Percentiles rank a stretch among this genome's conserved stretches.
phyloP scores from a whole-genome alignment of 2,888 invertebrate species.

The Ectemnius lituratus region DNA sequence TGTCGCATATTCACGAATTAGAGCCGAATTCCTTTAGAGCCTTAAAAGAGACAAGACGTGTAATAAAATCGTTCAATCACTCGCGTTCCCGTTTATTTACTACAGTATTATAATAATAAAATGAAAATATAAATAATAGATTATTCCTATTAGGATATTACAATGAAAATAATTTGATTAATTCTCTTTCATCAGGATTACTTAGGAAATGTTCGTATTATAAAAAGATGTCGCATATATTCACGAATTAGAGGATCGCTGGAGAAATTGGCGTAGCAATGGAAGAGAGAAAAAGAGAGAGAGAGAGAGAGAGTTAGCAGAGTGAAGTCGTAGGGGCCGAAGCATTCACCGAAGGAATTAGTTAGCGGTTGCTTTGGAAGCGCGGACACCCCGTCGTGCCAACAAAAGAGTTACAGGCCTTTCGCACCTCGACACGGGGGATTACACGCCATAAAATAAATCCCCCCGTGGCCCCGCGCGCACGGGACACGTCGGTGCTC shows the following conservation, averaged over 20 bases:
- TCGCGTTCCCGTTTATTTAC: too few species aligned
- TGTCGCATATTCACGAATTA: constrained; percentile 16
- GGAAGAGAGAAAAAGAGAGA: neutral
- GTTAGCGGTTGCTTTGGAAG: constrained; percentile 72
- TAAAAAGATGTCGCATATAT: constrained; percentile 13
- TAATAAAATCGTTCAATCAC: too few species aligned
- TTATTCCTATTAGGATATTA: too few species aligned
- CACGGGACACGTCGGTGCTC: constrained; percentile 38
- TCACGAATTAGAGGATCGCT: constrained; percentile 21
- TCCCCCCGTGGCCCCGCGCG: constrained; percentile 56
- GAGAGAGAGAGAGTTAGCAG: neutral
- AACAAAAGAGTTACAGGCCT: constrained; percentile 75
- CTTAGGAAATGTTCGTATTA: neutral
- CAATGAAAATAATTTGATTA: too few species aligned
- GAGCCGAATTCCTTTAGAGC: too few species aligned
- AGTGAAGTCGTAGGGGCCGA: constrained; percentile 45
- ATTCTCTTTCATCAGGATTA: too few species aligned
- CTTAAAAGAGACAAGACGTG: too few species aligned
- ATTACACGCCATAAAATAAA: constrained; percentile 76
- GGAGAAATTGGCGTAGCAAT: constrained; percentile 10
- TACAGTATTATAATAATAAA: too few species aligned
- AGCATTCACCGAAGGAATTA: constrained; percentile 69
- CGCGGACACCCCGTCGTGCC: constrained; percentile 72
- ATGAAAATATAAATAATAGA: too few species aligned
- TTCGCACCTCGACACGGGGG: constrained; percentile 76